A percentile compares a stretch with the other conserved stretches of the same genome.
Evolutionary conservation across 2,797 vertebrate species (phyloP).

Genomic region (Myripristis jacobus): DNA sequence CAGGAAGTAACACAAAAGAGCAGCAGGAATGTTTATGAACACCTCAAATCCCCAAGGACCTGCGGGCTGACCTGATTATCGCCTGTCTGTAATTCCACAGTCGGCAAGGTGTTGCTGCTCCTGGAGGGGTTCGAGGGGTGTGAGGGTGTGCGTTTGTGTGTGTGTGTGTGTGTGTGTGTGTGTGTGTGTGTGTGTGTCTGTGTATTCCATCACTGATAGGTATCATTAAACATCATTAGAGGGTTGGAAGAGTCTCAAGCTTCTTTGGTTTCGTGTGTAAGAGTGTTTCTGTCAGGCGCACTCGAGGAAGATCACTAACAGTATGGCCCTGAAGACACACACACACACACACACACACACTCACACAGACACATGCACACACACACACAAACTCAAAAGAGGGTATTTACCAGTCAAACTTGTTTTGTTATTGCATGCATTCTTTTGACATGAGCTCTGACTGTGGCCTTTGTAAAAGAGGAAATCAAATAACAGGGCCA

Average conservation of each 20-base stretch:
- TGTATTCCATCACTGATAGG: conserved; percentile 76
- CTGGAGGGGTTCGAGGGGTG: conserved; percentile 73
- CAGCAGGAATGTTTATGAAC: conserved; percentile 85
- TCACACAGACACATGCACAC: conserved; percentile 50
- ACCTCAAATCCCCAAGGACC: conserved; percentile 82
- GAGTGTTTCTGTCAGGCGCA: conserved; percentile 74
- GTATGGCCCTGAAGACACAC: conserved; percentile 70
- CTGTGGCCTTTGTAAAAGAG: conserved; percentile 82
- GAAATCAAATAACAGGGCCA: conserved; percentile 82
- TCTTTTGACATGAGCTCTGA: conserved; percentile 82
- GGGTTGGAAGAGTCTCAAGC: conserved; percentile 72
- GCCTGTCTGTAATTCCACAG: conserved; percentile 86
- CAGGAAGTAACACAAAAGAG: conserved; percentile 84
- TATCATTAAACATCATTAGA: conserved; percentile 84
- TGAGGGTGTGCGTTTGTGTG: conserved; percentile 33
- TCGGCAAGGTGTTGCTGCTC: conserved; percentile 81
- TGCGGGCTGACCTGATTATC: conserved; percentile 86
- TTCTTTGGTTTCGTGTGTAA: conserved; percentile 67
- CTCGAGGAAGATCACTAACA: conserved; percentile 81
- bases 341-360: background rate
- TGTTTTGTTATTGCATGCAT: conserved; percentile 81
- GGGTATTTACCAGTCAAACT: conserved; percentile 78
- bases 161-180: conserved; percentile 38
- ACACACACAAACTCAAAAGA: conserved; percentile 53
- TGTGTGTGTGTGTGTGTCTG: too few species aligned